Evolutionary conservation across 2,888 invertebrate genomes (phyloP), one percentile per base, ranked within the genome.

Genomic region (Acrobasis repandana): DNA sequence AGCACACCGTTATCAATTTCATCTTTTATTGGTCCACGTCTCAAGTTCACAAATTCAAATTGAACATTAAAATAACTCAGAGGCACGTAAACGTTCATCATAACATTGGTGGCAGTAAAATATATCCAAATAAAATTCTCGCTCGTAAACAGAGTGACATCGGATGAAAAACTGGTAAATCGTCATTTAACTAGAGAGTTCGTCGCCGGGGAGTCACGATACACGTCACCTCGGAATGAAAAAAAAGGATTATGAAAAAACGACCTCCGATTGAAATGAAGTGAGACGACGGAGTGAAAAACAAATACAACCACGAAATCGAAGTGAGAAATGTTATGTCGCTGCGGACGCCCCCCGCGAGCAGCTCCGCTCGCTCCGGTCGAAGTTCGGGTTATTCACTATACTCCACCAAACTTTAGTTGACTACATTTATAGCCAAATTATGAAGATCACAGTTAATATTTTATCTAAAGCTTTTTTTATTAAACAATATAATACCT

Each of bases 191-290:
- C 83, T 83, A 86, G 84, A 75, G 72, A 79, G 70, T 79, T 75
- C 81, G 77, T 75, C 78, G 88, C 85, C 83, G 82, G 86, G 89
- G 88, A 86, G 85, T 76, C 78, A 80, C 87, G 86, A 90, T 90
- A 89, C 88, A 90, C 85, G 90, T 90, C 90, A 88, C 85, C 79
- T 84, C 76, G 90, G 89, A 90, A 90, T 90, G 88, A 85, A 88
- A 90, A 89, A 87, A 81, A 81, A 82, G 76, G 75, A 76, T 78
- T 82, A 82, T 82, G 80, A 84, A 83, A 88, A 87, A 87, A 86
- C 77, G 75, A 80, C 77, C 79, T 72, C 71, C 80, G 80, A 85
- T 86, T 82, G 84, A 86, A 88, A 88, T 83, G 85, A 85, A 87
- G 82, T 86, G 83, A 85, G 83, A 81, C 81, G 81, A 81, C 77